Evolutionary conservation across 2,797 vertebrate species (phyloP).

Genomic region (Takifugu ocellatus): DNA sequence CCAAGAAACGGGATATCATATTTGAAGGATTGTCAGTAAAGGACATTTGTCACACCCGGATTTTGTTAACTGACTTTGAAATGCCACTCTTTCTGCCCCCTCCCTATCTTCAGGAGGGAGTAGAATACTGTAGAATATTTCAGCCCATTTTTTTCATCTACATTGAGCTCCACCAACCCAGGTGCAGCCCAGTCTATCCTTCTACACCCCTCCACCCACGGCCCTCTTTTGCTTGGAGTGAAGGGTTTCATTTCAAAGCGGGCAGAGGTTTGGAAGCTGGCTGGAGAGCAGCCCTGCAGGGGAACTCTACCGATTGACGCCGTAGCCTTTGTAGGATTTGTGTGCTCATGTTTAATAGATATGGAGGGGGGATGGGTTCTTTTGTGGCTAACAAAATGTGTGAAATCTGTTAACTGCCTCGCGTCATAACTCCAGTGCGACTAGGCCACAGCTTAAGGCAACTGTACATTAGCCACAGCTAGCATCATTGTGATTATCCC

Average conservation of each 20-base stretch:
- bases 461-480: neutral
- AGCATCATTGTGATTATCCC: neutral
- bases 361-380: too few relatives aligned
- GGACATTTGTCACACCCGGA: too few relatives aligned
- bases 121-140: too few relatives aligned
- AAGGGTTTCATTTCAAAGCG: neutral
- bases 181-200: too few relatives aligned
- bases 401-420: neutral
- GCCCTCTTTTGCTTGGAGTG: neutral
- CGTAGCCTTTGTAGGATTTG: neutral
- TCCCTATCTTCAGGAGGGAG: too few relatives aligned
- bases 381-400: neutral
- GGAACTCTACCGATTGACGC: neutral
- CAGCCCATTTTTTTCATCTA: too few relatives aligned
- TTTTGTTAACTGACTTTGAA: too few relatives aligned
- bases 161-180: too few relatives aligned
- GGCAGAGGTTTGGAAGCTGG: neutral
- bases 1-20: too few relatives aligned
- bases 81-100: too few relatives aligned
- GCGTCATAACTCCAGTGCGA: neutral
- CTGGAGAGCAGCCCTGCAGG: neutral
- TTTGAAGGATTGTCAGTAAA: neutral
- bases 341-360: neutral
- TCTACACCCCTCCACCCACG: too few relatives aligned
- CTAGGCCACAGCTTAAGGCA: neutral